These are phyloP conservation scores for Phoenoteleia sp. DNA, from an alignment of 2,888 invertebrate genomes.

Conservation along the genomic window DNA sequence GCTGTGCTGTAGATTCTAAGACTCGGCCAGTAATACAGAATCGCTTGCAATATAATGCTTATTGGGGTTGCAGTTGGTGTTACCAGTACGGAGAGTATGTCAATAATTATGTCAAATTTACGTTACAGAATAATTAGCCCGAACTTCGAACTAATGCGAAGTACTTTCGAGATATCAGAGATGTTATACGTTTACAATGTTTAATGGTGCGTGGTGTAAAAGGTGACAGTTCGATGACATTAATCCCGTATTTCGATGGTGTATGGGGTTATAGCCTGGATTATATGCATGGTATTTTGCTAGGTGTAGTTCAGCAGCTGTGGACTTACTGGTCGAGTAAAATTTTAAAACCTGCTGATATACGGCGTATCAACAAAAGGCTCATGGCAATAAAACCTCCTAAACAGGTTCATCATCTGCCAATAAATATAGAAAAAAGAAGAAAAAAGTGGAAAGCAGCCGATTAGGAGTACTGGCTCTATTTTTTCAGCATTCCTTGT, in stretches of 20 bases:
- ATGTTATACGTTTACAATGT: background rate
- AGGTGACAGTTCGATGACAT: background rate
- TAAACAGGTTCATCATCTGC: constrained; percentile 43
- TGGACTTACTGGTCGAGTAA: constrained; percentile 50
- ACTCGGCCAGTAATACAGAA: constrained; percentile 17
- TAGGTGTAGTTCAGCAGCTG: constrained; percentile 40
- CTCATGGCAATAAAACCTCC: constrained; percentile 33
- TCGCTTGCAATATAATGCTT: background rate
- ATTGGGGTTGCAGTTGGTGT: background rate
- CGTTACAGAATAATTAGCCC: background rate
- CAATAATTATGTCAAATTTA: constrained; percentile 22
- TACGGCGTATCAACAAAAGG: background rate
- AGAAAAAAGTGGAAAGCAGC: constrained; percentile 52
- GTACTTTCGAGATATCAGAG: constrained; percentile 11
- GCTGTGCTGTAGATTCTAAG: constrained; percentile 31
- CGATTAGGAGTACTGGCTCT: constrained; percentile 63
- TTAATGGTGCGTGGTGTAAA: constrained; percentile 11
- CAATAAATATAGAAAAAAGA: constrained; percentile 16
- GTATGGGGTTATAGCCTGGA: constrained; percentile 66
- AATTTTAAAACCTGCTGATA: constrained; percentile 5
- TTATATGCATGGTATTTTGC: constrained; percentile 51
- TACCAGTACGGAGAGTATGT: constrained; percentile 13
- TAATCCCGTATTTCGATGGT: constrained; percentile 34
- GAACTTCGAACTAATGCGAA: constrained; percentile 20
- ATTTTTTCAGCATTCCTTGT: constrained; percentile 58